phyloP scores from a whole-genome alignment of 2,888 invertebrate species.

The Protonemura montana region DNA sequence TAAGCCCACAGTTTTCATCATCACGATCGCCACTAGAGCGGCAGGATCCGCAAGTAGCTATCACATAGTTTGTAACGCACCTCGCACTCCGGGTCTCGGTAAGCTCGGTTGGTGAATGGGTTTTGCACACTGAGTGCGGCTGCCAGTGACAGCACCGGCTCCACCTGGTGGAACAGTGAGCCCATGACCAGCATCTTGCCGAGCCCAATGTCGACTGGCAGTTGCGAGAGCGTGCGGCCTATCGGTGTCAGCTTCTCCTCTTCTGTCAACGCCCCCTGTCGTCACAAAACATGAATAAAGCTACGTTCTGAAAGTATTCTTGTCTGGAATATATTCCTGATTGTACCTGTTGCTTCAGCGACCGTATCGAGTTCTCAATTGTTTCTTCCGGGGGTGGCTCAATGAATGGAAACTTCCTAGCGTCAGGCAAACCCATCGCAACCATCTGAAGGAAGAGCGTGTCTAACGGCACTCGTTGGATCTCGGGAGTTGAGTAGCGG shows the following conservation, averaged over 20 bases:
- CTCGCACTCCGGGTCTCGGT: slow-evolving; percentile 83
- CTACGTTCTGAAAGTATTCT: not conserved
- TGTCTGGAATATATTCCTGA: too few species aligned
- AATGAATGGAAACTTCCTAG: slow-evolving; percentile 91
- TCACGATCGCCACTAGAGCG: too few species aligned
- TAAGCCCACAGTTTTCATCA: too few species aligned
- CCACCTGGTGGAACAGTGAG: slow-evolving; percentile 85
- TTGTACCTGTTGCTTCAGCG: slow-evolving; percentile 84
- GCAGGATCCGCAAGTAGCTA: too few species aligned
- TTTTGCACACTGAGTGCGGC: slow-evolving; percentile 93
- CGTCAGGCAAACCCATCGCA: slow-evolving; percentile 90
- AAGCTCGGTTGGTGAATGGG: slow-evolving; percentile 89
- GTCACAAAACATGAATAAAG: slow-evolving; percentile 51
- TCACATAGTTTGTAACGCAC: slow-evolving; percentile 63
- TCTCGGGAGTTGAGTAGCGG: slow-evolving; percentile 89
- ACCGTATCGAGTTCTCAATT: slow-evolving; percentile 85
- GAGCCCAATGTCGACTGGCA: slow-evolving; percentile 94
- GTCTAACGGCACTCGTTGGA: slow-evolving; percentile 92
- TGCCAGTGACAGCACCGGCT: slow-evolving; percentile 87
- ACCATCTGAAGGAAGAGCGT: slow-evolving; percentile 92
- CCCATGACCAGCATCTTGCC: slow-evolving; percentile 96
- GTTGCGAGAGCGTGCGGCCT: slow-evolving; percentile 83
- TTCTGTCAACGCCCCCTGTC: slow-evolving; percentile 78
- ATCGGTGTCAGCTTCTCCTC: slow-evolving; percentile 85
- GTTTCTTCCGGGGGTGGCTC: slow-evolving; percentile 87